phyloP scores from a whole-genome alignment of 2,888 invertebrate species.

The Apamea crenata region DNA sequence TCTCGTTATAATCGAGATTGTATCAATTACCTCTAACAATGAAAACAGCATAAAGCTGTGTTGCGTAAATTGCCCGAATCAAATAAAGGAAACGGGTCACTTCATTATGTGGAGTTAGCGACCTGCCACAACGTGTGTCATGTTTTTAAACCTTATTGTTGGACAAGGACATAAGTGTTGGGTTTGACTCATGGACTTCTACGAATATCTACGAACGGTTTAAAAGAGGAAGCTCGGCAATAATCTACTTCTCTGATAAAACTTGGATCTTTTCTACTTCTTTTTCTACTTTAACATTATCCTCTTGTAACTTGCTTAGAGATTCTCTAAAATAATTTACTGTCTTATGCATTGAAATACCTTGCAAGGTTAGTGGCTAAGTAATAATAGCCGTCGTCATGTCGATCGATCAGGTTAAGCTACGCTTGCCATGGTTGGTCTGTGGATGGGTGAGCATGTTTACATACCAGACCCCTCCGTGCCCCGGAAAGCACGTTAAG shows the following conservation, averaged over 20 bases:
- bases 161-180: slow-evolving; percentile 21
- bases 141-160: slow-evolving; percentile 40
- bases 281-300: not conserved
- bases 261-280: not conserved
- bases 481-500: too few species aligned
- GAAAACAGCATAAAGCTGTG: slow-evolving; percentile 31
- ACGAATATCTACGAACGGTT: slow-evolving; percentile 11
- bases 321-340: not conserved
- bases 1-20: not conserved
- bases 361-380: too few species aligned
- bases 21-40: slow-evolving; percentile 22
- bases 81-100: slow-evolving; percentile 58
- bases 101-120: slow-evolving; percentile 37
- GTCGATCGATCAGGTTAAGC: too few species aligned
- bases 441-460: too few species aligned
- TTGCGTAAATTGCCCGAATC: slow-evolving; percentile 47
- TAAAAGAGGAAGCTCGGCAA: not conserved
- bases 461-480: too few species aligned
- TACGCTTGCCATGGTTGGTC: too few species aligned
- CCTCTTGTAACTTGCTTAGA: not conserved
- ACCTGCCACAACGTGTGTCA: slow-evolving; percentile 45
- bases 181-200: slow-evolving; percentile 27
- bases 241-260: not conserved
- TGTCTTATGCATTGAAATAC: not conserved
- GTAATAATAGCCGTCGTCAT: too few species aligned